These are phyloP conservation scores for Galleria mellonella DNA, from an alignment of 1,140 invertebrate species.

Conservation along the genomic window DNA sequence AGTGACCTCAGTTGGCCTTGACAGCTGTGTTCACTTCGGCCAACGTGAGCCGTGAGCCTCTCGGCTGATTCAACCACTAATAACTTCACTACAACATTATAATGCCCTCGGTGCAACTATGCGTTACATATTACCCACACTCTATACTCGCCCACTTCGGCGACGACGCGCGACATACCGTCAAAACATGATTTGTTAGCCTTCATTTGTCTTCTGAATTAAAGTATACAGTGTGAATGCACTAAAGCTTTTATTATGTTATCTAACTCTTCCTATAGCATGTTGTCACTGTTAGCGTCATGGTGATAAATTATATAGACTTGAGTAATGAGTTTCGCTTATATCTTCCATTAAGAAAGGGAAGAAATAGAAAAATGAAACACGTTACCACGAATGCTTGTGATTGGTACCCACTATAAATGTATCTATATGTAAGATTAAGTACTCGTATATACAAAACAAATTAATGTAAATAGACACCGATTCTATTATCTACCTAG, in stretches of 20 bases:
- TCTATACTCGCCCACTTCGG: slow-evolving; percentile 4
- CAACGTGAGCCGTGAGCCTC: slow-evolving; percentile 30
- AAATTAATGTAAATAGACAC: too few relatives aligned
- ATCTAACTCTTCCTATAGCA: slow-evolving; percentile 19
- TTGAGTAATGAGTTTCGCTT: not conserved
- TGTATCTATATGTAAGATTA: too few relatives aligned
- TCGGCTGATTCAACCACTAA: slow-evolving; percentile 62
- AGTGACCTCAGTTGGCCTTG: slow-evolving; percentile 72
- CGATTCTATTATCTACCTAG: too few relatives aligned
- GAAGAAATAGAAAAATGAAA: not conserved
- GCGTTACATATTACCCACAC: slow-evolving; percentile 32
- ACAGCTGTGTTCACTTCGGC: slow-evolving; percentile 60
- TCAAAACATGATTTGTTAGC: slow-evolving; percentile 49
- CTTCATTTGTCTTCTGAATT: slow-evolving; percentile 36
- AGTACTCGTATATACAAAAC: too few relatives aligned
- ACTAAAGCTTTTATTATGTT: slow-evolving; percentile 22
- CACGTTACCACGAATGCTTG: too few relatives aligned
- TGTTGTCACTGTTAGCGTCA: not conserved
- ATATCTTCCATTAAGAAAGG: not conserved
- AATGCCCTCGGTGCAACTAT: slow-evolving; percentile 49
- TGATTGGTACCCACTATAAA: too few relatives aligned
- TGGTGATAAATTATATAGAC: slow-evolving; percentile 1
- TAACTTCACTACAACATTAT: slow-evolving; percentile 68
- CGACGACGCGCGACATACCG: slow-evolving; percentile 17
- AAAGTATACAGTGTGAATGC: slow-evolving; percentile 14